Percentiles rank a stretch among this genome's conserved stretches.
Conservation (phyloP, 1,140 invertebrate species). For the Drosophila athabasca region DNA sequence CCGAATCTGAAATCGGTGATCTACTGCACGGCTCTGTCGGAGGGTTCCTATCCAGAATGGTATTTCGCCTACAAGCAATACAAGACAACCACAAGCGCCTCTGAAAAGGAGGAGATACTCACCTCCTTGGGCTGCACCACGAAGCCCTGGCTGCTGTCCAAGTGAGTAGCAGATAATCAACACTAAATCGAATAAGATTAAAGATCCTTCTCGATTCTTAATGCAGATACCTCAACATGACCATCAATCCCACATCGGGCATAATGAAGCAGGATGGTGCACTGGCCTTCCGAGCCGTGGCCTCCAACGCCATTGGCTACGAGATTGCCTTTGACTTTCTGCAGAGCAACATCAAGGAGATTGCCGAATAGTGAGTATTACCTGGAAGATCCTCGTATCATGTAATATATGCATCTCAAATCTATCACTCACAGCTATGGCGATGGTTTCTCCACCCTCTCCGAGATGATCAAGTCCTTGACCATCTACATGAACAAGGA, state of each 20-base stretch:
- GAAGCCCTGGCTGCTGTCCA: constrained; percentile 79
- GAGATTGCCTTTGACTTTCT: constrained; percentile 85
- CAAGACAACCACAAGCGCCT: constrained; percentile 84
- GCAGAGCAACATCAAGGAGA: constrained; percentile 82
- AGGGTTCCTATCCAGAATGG: constrained; percentile 85
- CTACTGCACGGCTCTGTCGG: constrained; percentile 85
- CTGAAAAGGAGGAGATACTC: constrained; percentile 87
- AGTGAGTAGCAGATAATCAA: constrained; percentile 81
- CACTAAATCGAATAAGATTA: not conserved
- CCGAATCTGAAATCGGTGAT: constrained; percentile 84
- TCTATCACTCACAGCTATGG: constrained; percentile 79
- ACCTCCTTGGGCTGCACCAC: constrained; percentile 86
- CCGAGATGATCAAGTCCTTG: constrained; percentile 84
- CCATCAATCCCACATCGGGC: constrained; percentile 83
- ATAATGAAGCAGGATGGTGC: constrained; percentile 85
- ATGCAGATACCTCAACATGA: constrained; percentile 84
- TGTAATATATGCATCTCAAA: not conserved
- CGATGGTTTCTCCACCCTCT: constrained; percentile 84
- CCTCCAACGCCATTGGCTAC: constrained; percentile 83
- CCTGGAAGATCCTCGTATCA: not conserved
- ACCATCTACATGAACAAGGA: constrained; percentile 85
- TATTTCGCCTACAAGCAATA: constrained; percentile 85
- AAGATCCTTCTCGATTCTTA: not conserved
- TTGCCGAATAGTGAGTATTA: constrained; percentile 84
- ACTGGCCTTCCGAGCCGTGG: constrained; percentile 83